Evolutionary conservation across 2,113 vertebrate species (phyloP), one percentile per base, ranked within the genome.

Genomic region (Trematomus loennbergii): DNA sequence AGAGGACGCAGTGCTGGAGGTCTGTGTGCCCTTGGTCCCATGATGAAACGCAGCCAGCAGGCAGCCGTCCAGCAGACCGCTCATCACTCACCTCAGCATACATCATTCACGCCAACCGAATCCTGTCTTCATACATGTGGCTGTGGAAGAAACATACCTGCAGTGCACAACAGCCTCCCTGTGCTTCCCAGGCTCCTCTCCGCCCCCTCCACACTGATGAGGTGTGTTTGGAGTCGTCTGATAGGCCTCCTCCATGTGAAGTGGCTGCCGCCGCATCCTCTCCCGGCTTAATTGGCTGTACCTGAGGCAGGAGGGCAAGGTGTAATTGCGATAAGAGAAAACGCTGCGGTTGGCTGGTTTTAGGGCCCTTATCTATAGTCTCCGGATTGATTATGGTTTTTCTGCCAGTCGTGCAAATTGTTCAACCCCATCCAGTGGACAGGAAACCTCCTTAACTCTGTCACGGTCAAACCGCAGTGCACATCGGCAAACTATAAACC

Each of bases 321-420:
- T 92, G 89, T 94, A 93, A 94, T 93, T 93, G 92, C 36, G 89
- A 90, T 93, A 93, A 92, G 89, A 91, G 91, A 92, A 94, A 93
- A 85, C 36, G 91, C 91, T 92, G 90, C 78, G 91, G 92, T 88
- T 74, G 87, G 89, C 90, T 93, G 88, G 84, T 94, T 94, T 94
- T 93, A 92, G 84, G 88, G 86, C 81, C 82, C 86, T 94, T 94
- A 94, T 94, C 94, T 93, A 84, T 93, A 92, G 94, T 94, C 94
- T 94, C 67, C n/a, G 75, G 89, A 94, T 94, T 94, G 95, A 95
- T 94, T 93, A 91, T 93, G 86, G 76, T 92, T 91, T 94, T 94
- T 91, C 91, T 92, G 89, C 88, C 90, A 91, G 82, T 78, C 18
- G 82, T 88, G 91, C 92, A 94, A 94, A 95, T 93, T 93, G 91